Conservation (phyloP, 2,797 vertebrate species). For the Poeciliopsis turneri region DNA sequence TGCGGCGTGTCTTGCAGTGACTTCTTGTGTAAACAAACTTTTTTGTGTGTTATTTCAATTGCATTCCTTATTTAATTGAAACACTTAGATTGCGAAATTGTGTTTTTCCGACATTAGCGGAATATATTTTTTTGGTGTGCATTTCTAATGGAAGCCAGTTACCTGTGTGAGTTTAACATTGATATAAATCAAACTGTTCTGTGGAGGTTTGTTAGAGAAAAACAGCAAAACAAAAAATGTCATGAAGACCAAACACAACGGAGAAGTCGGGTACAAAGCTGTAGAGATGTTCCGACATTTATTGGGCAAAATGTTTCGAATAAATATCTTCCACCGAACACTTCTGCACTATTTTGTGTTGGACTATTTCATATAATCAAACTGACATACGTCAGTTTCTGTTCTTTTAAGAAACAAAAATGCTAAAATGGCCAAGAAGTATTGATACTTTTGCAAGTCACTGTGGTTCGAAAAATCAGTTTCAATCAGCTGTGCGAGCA, state of each 20-base stretch:
- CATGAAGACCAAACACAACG: background rate
- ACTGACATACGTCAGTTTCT: background rate
- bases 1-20: too few species aligned
- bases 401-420: background rate
- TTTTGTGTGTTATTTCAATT: too few species aligned
- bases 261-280: background rate
- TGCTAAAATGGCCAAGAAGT: background rate
- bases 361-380: background rate
- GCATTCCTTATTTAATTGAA: too few species aligned
- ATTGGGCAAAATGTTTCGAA: background rate
- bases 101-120: too few species aligned
- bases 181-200: background rate
- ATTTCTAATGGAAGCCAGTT: too few species aligned
- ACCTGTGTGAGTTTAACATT: background rate
- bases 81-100: too few species aligned
- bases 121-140: too few species aligned
- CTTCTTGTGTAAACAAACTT: too few species aligned
- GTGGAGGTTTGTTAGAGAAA: background rate
- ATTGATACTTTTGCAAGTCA: background rate
- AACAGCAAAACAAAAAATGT: background rate
- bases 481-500: slow-evolving; percentile 32
- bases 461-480: slow-evolving; percentile 6
- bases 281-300: too few species aligned
- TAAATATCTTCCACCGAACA: background rate
- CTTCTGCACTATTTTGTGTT: background rate